Evolutionary conservation across 2,113 vertebrate species (phyloP).

Genomic region (Zosterops pallidus): DNA sequence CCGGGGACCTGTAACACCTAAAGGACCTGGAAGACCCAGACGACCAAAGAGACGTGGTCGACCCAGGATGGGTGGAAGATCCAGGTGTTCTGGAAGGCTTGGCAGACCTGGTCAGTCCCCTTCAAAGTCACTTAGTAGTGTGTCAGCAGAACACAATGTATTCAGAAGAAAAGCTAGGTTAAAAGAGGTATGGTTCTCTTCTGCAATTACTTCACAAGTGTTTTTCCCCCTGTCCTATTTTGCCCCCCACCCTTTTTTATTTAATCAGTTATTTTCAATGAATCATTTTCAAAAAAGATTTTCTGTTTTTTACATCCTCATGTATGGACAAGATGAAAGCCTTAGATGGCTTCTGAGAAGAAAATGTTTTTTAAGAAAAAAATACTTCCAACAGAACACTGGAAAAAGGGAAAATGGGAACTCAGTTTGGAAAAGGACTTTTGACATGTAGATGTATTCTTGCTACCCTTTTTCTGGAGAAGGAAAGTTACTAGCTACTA

Average conservation of each 20-base stretch:
- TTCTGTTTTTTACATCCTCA: not conserved
- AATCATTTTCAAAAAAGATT: not conserved
- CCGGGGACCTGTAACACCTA: constrained; percentile 26
- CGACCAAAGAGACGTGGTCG: constrained; percentile 61
- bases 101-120: constrained; percentile 66
- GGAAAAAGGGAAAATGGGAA: not conserved
- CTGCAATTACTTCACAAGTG: not conserved
- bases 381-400: not conserved
- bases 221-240: not conserved
- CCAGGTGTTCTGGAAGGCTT: constrained; percentile 59
- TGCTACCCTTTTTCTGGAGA: not conserved
- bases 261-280: not conserved
- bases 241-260: rapidly evolving
- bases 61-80: constrained; percentile 40
- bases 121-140: constrained; percentile 56
- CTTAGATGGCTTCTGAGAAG: not conserved
- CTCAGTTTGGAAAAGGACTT: not conserved
- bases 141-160: constrained; percentile 67
- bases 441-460: not conserved
- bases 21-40: constrained; percentile 72
- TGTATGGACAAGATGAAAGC: not conserved
- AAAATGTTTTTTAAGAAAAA: not conserved
- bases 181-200: constrained; percentile 79
- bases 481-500: not conserved
- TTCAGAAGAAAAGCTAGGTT: constrained; percentile 79